These are phyloP conservation scores for Drosophila saltans DNA, from an alignment of 1,140 invertebrate species.

Conservation along the genomic window DNA sequence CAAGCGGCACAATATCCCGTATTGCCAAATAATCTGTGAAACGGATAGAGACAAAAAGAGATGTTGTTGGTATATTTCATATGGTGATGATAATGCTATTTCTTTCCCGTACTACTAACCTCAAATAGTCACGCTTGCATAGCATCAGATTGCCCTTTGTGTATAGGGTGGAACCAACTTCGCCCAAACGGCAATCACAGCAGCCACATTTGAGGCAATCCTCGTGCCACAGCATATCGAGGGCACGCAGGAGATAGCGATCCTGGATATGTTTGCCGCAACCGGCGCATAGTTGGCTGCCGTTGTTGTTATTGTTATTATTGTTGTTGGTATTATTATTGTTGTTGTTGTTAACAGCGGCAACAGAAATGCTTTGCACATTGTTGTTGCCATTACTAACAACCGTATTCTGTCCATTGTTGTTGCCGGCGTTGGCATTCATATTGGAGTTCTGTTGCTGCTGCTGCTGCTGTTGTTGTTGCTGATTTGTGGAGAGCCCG, in stretches of 20 bases:
- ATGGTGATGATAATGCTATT: no score
- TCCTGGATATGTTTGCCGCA: constrained; percentile 94
- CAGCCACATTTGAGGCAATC: constrained; percentile 99
- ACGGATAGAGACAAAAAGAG: constrained; percentile 3
- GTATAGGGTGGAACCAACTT: constrained; percentile 98
- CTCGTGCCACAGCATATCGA: constrained; percentile 98
- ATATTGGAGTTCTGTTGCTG: constrained; percentile 45
- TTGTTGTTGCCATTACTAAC: constrained; percentile 48
- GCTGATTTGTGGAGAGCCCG: constrained; percentile 78
- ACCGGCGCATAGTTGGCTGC: constrained; percentile 91
- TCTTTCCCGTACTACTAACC: constrained; percentile 85
- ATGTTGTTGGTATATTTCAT: neutral
- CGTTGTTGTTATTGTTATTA: constrained; percentile 84
- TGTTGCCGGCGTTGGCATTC: constrained; percentile 72
- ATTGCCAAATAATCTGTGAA: constrained; percentile 90
- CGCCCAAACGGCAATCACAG: constrained; percentile 97
- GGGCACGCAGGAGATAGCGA: constrained; percentile 91
- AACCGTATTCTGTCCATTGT: constrained; percentile 77
- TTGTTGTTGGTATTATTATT: constrained; percentile 66
- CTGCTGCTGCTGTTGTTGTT: constrained; percentile 64
- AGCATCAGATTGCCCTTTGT: constrained; percentile 98
- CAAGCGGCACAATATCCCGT: constrained; percentile 97
- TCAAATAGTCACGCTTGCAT: constrained; percentile 99
- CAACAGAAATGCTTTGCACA: constrained; percentile 69
- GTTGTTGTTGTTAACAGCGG: constrained; percentile 43